A percentile compares a stretch with the other conserved stretches of the same genome.
phyloP scores from a whole-genome alignment of 2,113 vertebrate species.

The Elaphurus davidianus region DNA sequence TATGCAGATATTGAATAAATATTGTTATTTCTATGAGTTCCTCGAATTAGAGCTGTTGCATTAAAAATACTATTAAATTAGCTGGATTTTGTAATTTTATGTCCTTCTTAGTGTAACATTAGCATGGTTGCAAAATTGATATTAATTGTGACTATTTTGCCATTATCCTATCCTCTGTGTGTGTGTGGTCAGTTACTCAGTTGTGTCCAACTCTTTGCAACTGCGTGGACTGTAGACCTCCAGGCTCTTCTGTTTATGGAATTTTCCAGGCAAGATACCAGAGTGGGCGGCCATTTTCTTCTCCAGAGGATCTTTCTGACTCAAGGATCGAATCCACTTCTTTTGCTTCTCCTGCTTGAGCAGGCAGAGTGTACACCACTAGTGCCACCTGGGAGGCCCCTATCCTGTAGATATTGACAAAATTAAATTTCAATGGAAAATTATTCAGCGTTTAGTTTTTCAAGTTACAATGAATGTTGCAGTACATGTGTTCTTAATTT shows the following conservation, averaged over 20 bases:
- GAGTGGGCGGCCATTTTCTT: neutral
- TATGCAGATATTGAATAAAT: neutral
- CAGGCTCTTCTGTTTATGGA: neutral
- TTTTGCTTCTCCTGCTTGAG: neutral
- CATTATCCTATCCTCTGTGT: neutral
- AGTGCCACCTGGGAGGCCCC: neutral
- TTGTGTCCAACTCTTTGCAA: neutral
- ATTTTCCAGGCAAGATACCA: neutral
- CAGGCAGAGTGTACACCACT: neutral
- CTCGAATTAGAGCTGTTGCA: neutral
- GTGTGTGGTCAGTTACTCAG: neutral
- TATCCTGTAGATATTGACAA: neutral
- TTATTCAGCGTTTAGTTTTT: neutral
- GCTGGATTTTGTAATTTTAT: rapidly evolving
- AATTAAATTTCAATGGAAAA: neutral
- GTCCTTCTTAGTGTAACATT: neutral
- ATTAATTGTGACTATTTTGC: neutral
- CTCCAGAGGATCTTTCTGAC: neutral
- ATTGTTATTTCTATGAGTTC: neutral
- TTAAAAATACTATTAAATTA: neutral
- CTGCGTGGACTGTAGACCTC: neutral
- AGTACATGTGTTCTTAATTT: neutral
- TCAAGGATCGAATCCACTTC: neutral
- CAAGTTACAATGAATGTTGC: neutral
- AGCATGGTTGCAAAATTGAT: neutral